Evolutionary conservation across 2,113 vertebrate genomes (phyloP).

Genomic region (Tyrannus savana): DNA sequence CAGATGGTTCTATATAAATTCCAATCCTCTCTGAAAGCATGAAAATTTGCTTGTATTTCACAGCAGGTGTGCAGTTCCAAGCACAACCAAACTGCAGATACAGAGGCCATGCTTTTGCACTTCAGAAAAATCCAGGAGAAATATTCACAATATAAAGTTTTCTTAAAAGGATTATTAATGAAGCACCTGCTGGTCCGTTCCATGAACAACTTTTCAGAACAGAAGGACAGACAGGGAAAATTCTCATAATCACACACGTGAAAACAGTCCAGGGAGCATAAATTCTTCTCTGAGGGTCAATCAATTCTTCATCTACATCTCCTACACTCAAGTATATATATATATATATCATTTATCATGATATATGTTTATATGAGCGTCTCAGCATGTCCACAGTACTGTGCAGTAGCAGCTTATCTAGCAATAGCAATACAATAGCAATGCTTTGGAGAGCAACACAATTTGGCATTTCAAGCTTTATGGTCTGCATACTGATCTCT

Average conservation of each 20-base stretch:
- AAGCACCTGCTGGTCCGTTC: background rate
- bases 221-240: background rate
- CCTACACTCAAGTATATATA: background rate
- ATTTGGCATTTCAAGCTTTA: slow-evolving; percentile 35
- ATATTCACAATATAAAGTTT: background rate
- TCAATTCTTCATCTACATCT: background rate
- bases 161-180: background rate
- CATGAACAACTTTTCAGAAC: background rate
- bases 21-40: background rate
- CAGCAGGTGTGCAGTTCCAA: background rate
- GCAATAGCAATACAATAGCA: too few species aligned
- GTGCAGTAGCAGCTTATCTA: background rate
- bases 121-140: background rate
- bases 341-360: background rate
- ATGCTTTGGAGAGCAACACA: background rate
- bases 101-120: background rate
- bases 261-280: background rate
- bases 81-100: background rate
- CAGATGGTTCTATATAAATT: background rate
- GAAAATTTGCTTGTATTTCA: background rate
- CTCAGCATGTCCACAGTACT: background rate
- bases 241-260: background rate
- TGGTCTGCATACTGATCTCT: slow-evolving; percentile 13
- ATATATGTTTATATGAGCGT: background rate
- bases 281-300: background rate